Evolutionary conservation across 92 coral and sea anemone species (phyloP).

Genomic region (Desmophyllum pertusum): DNA sequence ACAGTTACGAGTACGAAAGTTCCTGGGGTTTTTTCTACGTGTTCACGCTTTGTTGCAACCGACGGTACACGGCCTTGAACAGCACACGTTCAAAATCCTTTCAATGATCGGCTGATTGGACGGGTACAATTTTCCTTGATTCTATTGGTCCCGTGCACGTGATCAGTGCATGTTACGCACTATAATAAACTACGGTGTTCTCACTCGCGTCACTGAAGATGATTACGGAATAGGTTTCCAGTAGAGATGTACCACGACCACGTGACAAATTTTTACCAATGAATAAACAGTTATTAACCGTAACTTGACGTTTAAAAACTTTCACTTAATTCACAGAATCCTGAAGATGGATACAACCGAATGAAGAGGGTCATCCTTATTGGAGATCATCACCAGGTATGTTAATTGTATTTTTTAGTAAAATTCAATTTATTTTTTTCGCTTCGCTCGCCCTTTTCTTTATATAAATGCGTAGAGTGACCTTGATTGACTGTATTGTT

Average conservation of each 20-base stretch:
- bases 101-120: background rate
- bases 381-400: slow-evolving; percentile 98
- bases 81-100: background rate
- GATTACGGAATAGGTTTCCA: background rate
- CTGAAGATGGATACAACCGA: slow-evolving; percentile 97
- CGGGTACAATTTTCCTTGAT: background rate
- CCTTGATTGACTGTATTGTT: background rate
- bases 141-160: background rate
- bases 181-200: background rate
- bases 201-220: background rate
- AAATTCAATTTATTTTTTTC: no score
- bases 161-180: background rate
- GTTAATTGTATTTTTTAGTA: background rate
- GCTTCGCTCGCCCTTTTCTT: background rate
- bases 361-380: slow-evolving; percentile 90
- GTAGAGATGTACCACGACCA: background rate
- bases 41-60: no score
- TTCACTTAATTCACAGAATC: slow-evolving; percentile 61
- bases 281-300: background rate
- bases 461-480: background rate
- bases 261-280: background rate
- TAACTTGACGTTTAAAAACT: no score
- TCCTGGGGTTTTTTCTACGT: no score
- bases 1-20: no score
- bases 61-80: background rate